These are phyloP conservation scores for Enteromius trimaculatus DNA, from an alignment of 2,797 vertebrate genomes.

Conservation along the genomic window DNA sequence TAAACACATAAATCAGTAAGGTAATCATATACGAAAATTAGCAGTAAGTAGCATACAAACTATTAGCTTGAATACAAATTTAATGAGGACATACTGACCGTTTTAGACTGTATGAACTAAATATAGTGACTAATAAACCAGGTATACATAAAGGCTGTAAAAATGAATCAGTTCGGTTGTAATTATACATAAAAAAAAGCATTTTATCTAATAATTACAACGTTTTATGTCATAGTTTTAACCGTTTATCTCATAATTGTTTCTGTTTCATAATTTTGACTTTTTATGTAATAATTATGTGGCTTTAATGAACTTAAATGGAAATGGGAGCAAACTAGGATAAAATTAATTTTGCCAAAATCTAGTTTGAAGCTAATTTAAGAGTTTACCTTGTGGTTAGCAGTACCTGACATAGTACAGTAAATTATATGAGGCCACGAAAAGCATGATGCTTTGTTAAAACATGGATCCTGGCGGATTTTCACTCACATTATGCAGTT, in stretches of 20 bases:
- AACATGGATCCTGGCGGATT: neutral
- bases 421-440: neutral
- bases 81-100: neutral
- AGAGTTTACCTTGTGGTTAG: neutral
- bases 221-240: neutral
- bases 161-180: neutral
- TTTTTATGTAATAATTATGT: neutral
- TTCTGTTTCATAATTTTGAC: neutral
- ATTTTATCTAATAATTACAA: neutral
- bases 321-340: neutral
- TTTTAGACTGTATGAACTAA: neutral
- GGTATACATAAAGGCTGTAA: neutral
- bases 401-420: constrained; percentile 8
- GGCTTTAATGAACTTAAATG: neutral
- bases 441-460: neutral
- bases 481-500: neutral
- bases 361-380: neutral
- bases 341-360: neutral
- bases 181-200: neutral
- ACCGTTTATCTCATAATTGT: neutral
- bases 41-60: neutral
- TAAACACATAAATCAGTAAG: neutral
- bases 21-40: neutral
- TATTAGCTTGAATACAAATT: neutral
- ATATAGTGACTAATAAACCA: neutral